Base-by-base conservation (phyloP, 2,888 invertebrate species). In the Enoplolaimus lenunculus region DNA sequence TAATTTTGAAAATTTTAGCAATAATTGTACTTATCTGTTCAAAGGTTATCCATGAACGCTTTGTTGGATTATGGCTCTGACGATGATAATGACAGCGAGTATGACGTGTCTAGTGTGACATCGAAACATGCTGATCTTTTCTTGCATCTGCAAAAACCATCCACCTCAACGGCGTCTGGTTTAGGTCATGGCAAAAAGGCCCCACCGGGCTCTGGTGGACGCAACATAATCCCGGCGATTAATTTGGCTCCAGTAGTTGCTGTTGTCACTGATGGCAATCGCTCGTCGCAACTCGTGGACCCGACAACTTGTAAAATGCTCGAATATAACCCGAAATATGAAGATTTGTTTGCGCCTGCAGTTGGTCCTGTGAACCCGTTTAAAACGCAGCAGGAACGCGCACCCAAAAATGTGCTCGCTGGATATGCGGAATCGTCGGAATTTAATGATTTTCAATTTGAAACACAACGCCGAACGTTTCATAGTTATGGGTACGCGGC, bases 381-480 rank as follows among this genome's bases (percentile, higher is more conserved):
- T 79, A 88, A 90, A 82, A 92, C 93, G 0, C 87, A 89, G 78
- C 93, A 93, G 78, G 89, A 92, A 84, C 87, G 86, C 74, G 90
- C 94, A 0, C 85, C 86, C 2, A 89, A 91, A 79, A 98, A 98
- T 80, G 93, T 90, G 77, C 83, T 97, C 16, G 88, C 95, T 0
- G 98, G 98, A 0, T 93, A 87, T 83, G 90, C 94, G 0, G 98
- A 98, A 80, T 88, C 89, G 74, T 93, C 95, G 0, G 92, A 95
- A 81, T 88, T 98, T 68, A 95, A 90, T 82, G 90, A 91, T 76
- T 98, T 98, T 82, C 91, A 94, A 77, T 97, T 97, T 86, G 97
- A 97, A 82, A 92, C 91, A 80, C 94, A 97, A 80, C 85, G 95
- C 71, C 84, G 93, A 77, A 95, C 94, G 28, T 97, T 97, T 81